Evolutionary conservation across 2,888 invertebrate genomes (phyloP).

Genomic region (Notodonta ziczac): DNA sequence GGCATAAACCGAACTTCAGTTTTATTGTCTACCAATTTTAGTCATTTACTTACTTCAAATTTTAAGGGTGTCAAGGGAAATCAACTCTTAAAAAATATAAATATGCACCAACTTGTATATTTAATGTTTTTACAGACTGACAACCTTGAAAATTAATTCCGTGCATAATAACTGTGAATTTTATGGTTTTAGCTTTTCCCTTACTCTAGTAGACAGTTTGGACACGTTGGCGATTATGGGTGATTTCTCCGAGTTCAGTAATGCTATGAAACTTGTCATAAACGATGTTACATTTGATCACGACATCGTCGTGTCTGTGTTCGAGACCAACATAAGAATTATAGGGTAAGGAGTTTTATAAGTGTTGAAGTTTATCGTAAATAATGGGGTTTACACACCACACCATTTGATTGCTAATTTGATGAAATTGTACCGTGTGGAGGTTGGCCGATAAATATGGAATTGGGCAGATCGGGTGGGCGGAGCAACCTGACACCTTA

Average conservation of each 20-base stretch:
- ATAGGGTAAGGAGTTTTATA: constrained; percentile 88
- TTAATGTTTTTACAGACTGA: no score
- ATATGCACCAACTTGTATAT: background rate
- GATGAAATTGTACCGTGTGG: no score
- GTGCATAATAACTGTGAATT: background rate
- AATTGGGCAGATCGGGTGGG: no score
- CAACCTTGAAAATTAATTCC: no score
- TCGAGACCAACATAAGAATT: constrained; percentile 99
- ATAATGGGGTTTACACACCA: no score
- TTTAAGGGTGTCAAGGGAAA: constrained; percentile 1
- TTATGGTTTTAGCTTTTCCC: constrained; percentile 92
- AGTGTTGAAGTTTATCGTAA: no score
- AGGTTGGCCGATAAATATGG: no score
- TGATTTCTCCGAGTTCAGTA: constrained; percentile 96
- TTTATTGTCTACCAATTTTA: background rate
- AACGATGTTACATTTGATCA: constrained; percentile 95
- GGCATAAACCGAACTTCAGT: background rate
- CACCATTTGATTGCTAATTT: no score
- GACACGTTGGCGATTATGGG: constrained; percentile 97
- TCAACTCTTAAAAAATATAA: background rate
- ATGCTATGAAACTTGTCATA: constrained; percentile 93
- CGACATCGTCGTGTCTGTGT: constrained; percentile 98
- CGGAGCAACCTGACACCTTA: no score
- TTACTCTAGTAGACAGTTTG: constrained; percentile 97
- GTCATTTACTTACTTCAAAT: background rate